Evolutionary conservation across 1,140 invertebrate genomes (phyloP), one percentile per base, ranked within the genome.

Genomic region (Halictus rubicundus): DNA sequence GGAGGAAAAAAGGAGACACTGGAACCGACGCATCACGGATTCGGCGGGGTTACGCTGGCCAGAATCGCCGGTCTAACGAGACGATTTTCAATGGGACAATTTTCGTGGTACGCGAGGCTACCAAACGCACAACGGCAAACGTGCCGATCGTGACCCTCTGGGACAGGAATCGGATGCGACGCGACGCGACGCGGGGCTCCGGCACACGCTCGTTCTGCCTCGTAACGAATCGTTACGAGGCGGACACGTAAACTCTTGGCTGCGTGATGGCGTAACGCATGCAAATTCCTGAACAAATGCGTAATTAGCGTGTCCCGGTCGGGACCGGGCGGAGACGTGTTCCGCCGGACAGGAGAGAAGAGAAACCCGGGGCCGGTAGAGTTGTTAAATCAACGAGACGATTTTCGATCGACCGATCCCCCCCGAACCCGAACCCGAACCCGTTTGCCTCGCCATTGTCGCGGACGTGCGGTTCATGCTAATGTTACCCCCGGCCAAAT

Each of bases 271-370:
- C 70, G 79, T 89, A 88, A 85, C 86, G 88, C 84, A 89, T 89
- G 88, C 87, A 89, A 90, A 90, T 90, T 87, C 68, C 83, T 68
- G 85, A 77, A 90, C 89, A 90, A 90, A 89, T 88, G 88, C 88
- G 88, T 89, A 89, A 90, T 90, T 90, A 89, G 85, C 83, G 83
- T 88, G 84, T 78, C 71, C 80, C 68, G 66, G 32, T 32, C 59
- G n/a, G n/a, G n/a, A n/a, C 37, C 69, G 65, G 39, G 27, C 68
- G 65, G 66, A 71, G 74, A 46, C 70, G 52, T 16, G 80, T 71
- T 65, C 65, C 42, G 52, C 27, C 25, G 73, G 46, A 49, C 68
- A 71, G 52, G n/a, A 16, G 60, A 52, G 69, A 46, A 46, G 42
- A 46, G 27, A 74, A 64, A 46, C 65, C 65, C 2, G 23, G 1